Evolutionary conservation across 2,113 vertebrate genomes (phyloP), one percentile per base, ranked within the genome.

Genomic region (Vulpes lagopus): DNA sequence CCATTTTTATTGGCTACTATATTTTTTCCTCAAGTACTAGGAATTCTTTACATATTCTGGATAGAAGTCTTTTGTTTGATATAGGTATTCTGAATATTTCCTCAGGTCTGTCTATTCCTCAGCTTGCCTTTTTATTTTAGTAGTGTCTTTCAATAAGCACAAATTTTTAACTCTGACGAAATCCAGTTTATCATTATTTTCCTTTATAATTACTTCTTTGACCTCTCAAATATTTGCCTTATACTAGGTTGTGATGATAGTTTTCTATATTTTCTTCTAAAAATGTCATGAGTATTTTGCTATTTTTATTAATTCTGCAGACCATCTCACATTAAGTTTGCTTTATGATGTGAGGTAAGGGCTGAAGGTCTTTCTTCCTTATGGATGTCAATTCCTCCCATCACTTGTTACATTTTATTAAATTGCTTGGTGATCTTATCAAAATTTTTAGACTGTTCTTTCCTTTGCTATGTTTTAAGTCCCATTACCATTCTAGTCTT

Each of bases 121-220:
- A 49, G 19, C 80, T 80, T 95, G 62, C 7, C n/a, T 89, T 51
- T 71, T 96, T 67, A 73, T 84, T 93, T 86, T 86, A 90, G 59
- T 35, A 3, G 9, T 69, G 0, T 55, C 60, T 89, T 74, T 86
- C 35, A 35, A 19, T 51, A 49, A 87, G 32, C 55, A 69, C n/a
- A 91, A 69, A 35, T 76, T 89, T 74, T 96, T 89, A 57, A 76
- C 27, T 76, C 76, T 59, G 74, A 35, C 69, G 22, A 89, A 86
- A n/a, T 84, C 17, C 60, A 69, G 5, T 76, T 59, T 59, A 89
- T 84, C 5, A 22, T 76, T 79, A 59, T 90, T 96, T 94, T 60
- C 62, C 43, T 94, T 78, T 60, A 49, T 65, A 43, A 81, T 91
- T 97, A 60, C 43, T 93, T 97, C 43, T 86, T 91, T 80, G 79